Evolutionary conservation across 2,888 invertebrate species (phyloP), one percentile per base, ranked within the genome.

Genomic region (Heliothis peltigera): DNA sequence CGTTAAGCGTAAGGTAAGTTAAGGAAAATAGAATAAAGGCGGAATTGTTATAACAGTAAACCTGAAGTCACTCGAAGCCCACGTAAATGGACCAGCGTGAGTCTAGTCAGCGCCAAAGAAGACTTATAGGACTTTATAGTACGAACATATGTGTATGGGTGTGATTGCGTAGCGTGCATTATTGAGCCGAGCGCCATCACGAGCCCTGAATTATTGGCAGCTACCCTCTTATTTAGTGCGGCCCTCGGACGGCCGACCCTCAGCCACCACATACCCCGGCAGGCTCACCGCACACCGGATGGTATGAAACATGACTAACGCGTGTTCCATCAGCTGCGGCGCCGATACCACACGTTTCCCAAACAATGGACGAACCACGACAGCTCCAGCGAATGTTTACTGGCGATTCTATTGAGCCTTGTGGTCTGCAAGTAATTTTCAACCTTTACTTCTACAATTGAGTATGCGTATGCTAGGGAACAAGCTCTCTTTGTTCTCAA

Each of bases 171-270:
- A 51, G 54, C 62, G 42, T 78, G 65, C 79, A 78, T 77, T 80
- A 80, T 78, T 70, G 62, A 80, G 73, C 42, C 47, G 62, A 15
- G 60, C 28, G 32, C 55, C 71, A 75, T 68, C 79, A 70, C 58
- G 79, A 75, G 60, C 55, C 53, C 56, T 78, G 75, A 78, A 78
- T 78, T 68, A 78, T 80, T 75, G 60, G 57, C 49, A 49, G 52
- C 59, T 59, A 57, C 74, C 69, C 73, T 73, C 68, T 65, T 68
- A 67, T 73, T 64, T 76, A 68, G 57, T 58, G 47, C 19, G 42
- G 57, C 19, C 64, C 46, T 53, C 43, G 32, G 22, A 22, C n/a
- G n/a, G n/a, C 25, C 17, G 4, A 42, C 44, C 32, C 12, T 10
- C 22, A 2, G 25, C 18, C 35, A 44, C 21, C 8, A 42, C 0